Conservation (phyloP, 1,140 invertebrate genomes). For the Pseudomyrmex sp. region DNA sequence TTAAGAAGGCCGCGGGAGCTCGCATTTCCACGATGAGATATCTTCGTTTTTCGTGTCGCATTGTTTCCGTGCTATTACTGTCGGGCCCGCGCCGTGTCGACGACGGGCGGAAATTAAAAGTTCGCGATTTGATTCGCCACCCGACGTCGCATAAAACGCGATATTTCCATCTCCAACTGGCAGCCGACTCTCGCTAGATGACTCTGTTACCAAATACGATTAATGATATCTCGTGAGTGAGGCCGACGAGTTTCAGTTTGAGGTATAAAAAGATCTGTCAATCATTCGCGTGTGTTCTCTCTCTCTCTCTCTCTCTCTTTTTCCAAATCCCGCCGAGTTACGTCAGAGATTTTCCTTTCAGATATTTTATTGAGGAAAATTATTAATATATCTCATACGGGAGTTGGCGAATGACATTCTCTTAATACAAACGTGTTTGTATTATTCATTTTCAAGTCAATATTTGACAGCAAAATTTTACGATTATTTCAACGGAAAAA, state of each 20-base stretch:
- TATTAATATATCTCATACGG: background rate
- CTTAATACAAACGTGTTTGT: background rate
- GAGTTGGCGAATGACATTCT: background rate
- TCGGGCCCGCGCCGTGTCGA: conserved; percentile 21
- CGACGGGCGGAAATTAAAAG: conserved; percentile 58
- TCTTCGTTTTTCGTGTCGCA: conserved; percentile 43
- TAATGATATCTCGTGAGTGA: conserved; percentile 23
- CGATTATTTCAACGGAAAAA: too few species aligned
- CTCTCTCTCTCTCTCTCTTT: background rate
- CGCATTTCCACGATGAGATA: conserved; percentile 47
- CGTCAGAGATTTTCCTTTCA: background rate
- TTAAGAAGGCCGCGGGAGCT: conserved; percentile 30
- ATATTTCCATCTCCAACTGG: conserved; percentile 33
- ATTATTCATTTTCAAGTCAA: background rate
- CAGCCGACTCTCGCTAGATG: conserved; percentile 18
- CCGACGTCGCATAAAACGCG: conserved; percentile 33
- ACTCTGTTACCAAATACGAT: conserved; percentile 32
- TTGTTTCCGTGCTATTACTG: conserved; percentile 55
- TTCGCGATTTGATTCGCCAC: conserved; percentile 50
- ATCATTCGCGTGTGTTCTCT: background rate
- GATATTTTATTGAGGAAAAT: background rate
- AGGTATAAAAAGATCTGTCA: background rate
- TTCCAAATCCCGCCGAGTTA: too few species aligned
- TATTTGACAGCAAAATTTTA: background rate
- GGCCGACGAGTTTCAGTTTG: background rate